Conservation (phyloP, 2,113 vertebrate genomes). For the Chlorocebus sabaeus region DNA sequence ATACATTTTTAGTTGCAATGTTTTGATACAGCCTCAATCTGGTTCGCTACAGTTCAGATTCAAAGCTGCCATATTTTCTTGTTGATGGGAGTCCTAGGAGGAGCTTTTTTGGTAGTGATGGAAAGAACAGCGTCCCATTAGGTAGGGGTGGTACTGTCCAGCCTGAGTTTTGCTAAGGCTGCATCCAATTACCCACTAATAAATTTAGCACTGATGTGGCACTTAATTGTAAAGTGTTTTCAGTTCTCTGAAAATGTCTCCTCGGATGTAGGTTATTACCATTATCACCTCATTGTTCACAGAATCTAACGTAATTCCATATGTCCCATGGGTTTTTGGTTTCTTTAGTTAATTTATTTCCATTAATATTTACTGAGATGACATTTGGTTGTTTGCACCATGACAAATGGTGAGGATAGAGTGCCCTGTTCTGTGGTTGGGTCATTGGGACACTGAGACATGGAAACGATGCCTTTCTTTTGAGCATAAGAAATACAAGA, state of each 20-base stretch:
- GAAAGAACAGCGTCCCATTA: background rate
- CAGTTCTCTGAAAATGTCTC: constrained; percentile 57
- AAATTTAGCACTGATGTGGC: constrained; percentile 53
- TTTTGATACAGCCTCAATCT: constrained; percentile 6
- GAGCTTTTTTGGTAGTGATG: constrained; percentile 15
- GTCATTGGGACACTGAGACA: constrained; percentile 48
- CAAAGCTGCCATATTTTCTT: background rate
- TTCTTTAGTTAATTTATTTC: constrained; percentile 57
- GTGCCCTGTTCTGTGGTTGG: constrained; percentile 62
- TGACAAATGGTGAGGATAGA: constrained; percentile 68
- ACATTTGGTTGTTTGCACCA: constrained; percentile 63
- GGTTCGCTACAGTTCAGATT: background rate
- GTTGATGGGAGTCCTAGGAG: background rate
- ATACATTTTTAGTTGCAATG: background rate
- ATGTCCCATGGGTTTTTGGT: constrained; percentile 46
- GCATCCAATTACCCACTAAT: constrained; percentile 61
- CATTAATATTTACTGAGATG: constrained; percentile 64
- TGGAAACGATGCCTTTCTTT: constrained; percentile 65
- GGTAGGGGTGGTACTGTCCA: background rate
- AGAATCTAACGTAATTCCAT: constrained; percentile 32
- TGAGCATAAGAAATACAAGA: constrained; percentile 63
- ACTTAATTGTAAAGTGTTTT: constrained; percentile 65
- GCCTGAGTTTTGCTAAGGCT: constrained; percentile 28
- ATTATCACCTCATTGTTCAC: constrained; percentile 59
- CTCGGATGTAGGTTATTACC: constrained; percentile 42